A percentile compares a stretch with the other conserved stretches of the same genome.
Evolutionary conservation across 2,113 vertebrate species (phyloP).

Genomic region (Ciconia maguari): DNA sequence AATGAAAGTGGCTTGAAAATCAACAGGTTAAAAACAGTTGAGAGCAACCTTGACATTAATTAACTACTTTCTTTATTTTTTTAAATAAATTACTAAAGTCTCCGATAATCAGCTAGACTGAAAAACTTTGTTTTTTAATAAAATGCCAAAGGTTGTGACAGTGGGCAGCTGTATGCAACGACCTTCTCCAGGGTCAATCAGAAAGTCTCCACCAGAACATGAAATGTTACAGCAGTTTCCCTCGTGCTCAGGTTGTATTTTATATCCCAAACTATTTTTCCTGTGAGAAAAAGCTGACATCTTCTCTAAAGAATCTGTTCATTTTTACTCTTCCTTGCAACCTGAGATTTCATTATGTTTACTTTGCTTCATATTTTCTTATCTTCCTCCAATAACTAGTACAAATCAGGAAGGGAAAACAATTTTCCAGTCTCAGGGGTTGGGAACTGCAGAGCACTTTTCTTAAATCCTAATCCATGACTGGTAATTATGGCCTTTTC

Average conservation of each 20-base stretch:
- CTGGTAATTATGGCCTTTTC: constrained; percentile 9
- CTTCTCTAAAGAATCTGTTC: constrained; percentile 18
- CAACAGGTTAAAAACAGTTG: neutral
- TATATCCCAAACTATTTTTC: constrained; percentile 1
- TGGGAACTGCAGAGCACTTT: constrained; percentile 2
- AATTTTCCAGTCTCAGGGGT: constrained; percentile 18
- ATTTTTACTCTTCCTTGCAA: constrained; percentile 16
- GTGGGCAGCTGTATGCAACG: neutral
- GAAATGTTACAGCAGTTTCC: neutral
- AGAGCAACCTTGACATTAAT: neutral
- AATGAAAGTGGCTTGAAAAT: neutral
- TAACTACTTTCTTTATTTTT: neutral
- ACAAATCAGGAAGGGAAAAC: constrained; percentile 17
- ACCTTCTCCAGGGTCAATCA: neutral
- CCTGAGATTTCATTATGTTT: constrained; percentile 33
- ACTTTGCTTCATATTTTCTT: constrained; percentile 32
- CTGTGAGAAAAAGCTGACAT: constrained; percentile 43
- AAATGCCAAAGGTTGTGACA: neutral
- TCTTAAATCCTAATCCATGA: constrained; percentile 37
- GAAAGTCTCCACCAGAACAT: neutral
- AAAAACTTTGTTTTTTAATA: neutral
- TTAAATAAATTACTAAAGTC: neutral
- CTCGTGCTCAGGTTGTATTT: constrained; percentile 5
- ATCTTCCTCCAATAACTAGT: constrained; percentile 3
- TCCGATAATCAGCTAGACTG: neutral